Conservation (phyloP, 2,113 vertebrate species). For the Bufo gargarizans region DNA sequence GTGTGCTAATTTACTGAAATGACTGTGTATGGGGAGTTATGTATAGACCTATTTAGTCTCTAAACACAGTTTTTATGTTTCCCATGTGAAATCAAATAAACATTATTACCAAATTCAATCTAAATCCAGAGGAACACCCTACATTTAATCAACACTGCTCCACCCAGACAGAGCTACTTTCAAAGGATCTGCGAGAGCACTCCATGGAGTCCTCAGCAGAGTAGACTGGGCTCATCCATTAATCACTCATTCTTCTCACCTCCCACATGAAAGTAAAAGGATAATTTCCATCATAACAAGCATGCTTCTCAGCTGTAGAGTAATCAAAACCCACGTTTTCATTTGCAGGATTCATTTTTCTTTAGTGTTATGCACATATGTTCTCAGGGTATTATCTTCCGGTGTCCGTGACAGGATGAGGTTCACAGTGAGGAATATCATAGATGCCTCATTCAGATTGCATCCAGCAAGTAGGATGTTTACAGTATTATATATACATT, state of each 20-base stretch:
- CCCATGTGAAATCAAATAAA: not conserved
- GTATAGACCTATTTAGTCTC: not conserved
- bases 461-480: not conserved
- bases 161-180: not conserved
- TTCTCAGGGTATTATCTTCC: not conserved
- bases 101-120: not conserved
- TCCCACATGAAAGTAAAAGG: conserved; percentile 23
- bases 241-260: not conserved
- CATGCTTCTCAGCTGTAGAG: not conserved
- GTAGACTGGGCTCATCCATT: not conserved
- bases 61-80: not conserved
- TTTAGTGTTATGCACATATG: conserved; percentile 22
- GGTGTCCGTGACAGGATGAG: conserved; percentile 5
- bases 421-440: not conserved
- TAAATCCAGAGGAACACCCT: not conserved
- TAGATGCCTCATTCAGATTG: not conserved
- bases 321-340: conserved; percentile 11
- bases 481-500: not conserved
- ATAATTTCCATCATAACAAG: not conserved
- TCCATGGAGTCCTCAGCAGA: not conserved
- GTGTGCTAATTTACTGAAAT: too few species aligned
- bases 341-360: not conserved
- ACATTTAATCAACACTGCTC: not conserved
- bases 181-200: not conserved
- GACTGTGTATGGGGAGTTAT: not conserved